These are phyloP conservation scores for Monopis laevigella DNA, from an alignment of 2,888 invertebrate species.

Conservation along the genomic window DNA sequence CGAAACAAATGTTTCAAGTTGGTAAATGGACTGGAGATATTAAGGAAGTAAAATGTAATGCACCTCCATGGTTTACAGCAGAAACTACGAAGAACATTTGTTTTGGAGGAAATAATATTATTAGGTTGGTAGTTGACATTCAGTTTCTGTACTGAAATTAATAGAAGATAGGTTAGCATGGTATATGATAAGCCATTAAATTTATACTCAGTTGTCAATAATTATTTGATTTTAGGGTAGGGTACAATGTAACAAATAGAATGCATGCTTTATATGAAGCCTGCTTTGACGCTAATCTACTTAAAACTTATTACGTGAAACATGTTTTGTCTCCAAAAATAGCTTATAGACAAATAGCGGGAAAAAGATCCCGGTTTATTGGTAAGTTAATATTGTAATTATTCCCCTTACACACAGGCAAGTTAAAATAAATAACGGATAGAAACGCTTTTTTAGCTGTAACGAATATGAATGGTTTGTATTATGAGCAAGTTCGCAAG, in stretches of 20 bases:
- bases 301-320: conserved; percentile 35
- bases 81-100: conserved; percentile 25
- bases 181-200: too few relatives aligned
- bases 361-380: conserved; percentile 28
- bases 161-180: too few relatives aligned
- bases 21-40: conserved; percentile 34
- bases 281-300: conserved; percentile 32
- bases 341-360: conserved; percentile 23
- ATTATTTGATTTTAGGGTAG: conserved; percentile 32
- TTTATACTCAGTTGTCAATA: too few relatives aligned
- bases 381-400: conserved; percentile 32
- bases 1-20: conserved; percentile 31
- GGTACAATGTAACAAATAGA: conserved; percentile 30
- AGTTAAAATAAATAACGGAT: too few relatives aligned
- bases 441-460: too few relatives aligned
- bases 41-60: conserved; percentile 35
- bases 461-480: too few relatives aligned
- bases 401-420: too few relatives aligned
- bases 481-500: too few relatives aligned
- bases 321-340: conserved; percentile 32
- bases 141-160: too few relatives aligned
- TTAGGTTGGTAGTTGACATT: conserved; percentile 28
- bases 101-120: conserved; percentile 24
- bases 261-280: conserved; percentile 38
- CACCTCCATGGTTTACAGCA: conserved; percentile 29